Conservation (phyloP, 2,888 invertebrate genomes). For the Ochropleura leucogaster region DNA sequence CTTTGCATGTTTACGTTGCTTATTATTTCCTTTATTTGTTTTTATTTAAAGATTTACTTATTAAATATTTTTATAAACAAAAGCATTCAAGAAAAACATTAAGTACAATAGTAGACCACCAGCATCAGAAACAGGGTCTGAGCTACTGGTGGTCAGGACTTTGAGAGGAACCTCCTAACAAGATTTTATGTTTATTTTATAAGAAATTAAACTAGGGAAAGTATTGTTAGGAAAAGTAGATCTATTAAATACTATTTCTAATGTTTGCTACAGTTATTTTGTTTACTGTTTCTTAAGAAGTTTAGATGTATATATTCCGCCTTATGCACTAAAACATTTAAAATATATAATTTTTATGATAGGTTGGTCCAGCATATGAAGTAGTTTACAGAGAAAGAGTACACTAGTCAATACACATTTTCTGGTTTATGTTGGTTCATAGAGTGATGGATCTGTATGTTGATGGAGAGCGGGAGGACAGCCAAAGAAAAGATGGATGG, state of each 20-base stretch:
- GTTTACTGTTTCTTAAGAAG: background rate
- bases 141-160: background rate
- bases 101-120: background rate
- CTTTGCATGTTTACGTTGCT: slow-evolving; percentile 12
- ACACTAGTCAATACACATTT: background rate
- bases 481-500: too few relatives aligned
- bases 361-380: background rate
- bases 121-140: background rate
- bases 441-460: too few relatives aligned
- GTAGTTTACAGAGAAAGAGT: background rate
- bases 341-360: background rate
- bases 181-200: background rate
- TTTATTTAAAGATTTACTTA: background rate
- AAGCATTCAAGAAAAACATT: background rate
- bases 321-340: background rate
- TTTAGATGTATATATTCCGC: background rate
- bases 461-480: too few relatives aligned
- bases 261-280: background rate
- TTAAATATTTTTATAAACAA: background rate
- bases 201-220: background rate
- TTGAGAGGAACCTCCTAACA: background rate
- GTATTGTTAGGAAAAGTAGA: background rate
- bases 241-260: background rate
- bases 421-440: background rate
- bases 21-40: background rate